A percentile compares a stretch with the other conserved stretches of the same genome.
phyloP scores from a whole-genome alignment of 2,888 invertebrate genomes.

The Liodrosophila aerea region DNA sequence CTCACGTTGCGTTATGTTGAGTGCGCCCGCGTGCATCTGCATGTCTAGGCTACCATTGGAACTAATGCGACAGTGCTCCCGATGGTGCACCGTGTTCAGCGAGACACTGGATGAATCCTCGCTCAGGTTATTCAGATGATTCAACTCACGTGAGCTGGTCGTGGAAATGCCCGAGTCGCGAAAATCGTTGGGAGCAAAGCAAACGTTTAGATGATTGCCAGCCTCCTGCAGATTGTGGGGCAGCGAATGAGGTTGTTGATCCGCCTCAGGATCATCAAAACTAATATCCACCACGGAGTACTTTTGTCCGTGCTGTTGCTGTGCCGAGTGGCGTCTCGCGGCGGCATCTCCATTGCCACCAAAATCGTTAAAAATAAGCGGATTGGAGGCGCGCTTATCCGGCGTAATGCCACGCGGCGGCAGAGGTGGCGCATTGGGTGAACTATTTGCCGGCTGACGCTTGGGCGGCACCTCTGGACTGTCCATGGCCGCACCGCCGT shows the following conservation, averaged over 20 bases:
- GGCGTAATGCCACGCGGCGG: conserved; percentile 89
- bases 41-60: conserved; percentile 71
- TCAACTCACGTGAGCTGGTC: conserved; percentile 81
- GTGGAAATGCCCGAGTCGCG: conserved; percentile 83
- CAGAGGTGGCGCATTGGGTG: conserved; percentile 88
- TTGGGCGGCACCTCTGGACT: conserved; percentile 84
- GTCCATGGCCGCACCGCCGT: conserved; percentile 80
- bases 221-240: conserved; percentile 69
- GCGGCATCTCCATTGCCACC: conserved; percentile 51
- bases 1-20: conserved; percentile 79
- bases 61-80: conserved; percentile 75
- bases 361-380: conserved; percentile 81
- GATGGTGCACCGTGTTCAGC: conserved; percentile 74
- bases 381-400: conserved; percentile 82
- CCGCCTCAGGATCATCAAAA: conserved; percentile 83
- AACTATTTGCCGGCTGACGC: conserved; percentile 80
- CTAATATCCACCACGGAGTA: conserved; percentile 83
- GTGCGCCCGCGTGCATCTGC: conserved; percentile 26
- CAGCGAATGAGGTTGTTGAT: conserved; percentile 74
- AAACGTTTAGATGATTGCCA: conserved; percentile 69
- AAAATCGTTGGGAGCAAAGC: conserved; percentile 80
- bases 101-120: conserved; percentile 76
- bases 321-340: conserved; percentile 70
- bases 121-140: conserved; percentile 79
- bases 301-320: conserved; percentile 79